Base-by-base conservation (phyloP, 2,113 vertebrate species). In the Sula dactylatra region DNA sequence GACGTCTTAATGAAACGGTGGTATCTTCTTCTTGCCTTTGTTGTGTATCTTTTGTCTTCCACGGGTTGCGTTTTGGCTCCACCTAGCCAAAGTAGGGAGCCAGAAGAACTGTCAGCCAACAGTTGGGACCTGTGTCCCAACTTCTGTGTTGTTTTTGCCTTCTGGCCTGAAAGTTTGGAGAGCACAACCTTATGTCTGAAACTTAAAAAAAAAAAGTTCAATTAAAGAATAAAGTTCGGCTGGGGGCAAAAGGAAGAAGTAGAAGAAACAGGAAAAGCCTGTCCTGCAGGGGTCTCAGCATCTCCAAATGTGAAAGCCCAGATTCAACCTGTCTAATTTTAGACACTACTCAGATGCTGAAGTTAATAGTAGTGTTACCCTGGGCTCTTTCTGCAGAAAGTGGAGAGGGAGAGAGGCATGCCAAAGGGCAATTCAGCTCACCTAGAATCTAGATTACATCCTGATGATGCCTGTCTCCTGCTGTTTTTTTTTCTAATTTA, bases 31-130 rank as follows among this genome's bases (percentile, higher is more conserved):
- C 31, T 70, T 76, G 67, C 20, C 16, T 49, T 88, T 86, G 19
- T 42, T 80, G 13, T 50, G 10, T 59, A 14, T 81, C 22, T 77
- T 88, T 20, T 72, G 0, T 50, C 21, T 85, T 70, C 16, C 32
- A n/a, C 0, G 0, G 16, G 50, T 65, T 5, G 3, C 0, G 0
- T 56, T 78, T 74, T 66, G 50, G 26, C 22, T 79, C 19, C 40
- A 34, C 31, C 31, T 78, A 31, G 55, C 29, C 85, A 36, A 70
- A 64, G 26, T 19, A 87, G 44, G 44, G 40, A 85, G 52, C 52
- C 44, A 42, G 26, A 58, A 55, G 55, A 74, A 45, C 52, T 4
- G 1, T 62, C n/a, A 66, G n/a, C 40, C 55, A 55, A 0, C 0
- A 0, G 16, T 1, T 72, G 44, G 44, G 52, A 80, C 22, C 66